Percentiles rank a stretch among this genome's conserved stretches.
Evolutionary conservation across 1,140 invertebrate species (phyloP).

Genomic region (Solenopsis fugax): DNA sequence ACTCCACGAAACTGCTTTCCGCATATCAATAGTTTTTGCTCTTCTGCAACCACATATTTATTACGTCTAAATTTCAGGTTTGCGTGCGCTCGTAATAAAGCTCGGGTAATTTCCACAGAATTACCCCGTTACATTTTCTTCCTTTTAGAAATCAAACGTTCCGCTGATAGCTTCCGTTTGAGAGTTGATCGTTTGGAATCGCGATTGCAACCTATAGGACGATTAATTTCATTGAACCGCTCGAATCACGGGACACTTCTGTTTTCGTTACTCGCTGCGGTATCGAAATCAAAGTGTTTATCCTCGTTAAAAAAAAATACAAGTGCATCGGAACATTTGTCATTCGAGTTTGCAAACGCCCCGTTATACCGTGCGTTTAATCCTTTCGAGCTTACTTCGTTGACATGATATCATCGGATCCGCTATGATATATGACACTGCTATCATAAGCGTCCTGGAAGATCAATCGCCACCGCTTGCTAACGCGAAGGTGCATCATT

Average conservation of each 20-base stretch:
- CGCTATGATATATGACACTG: slow-evolving; percentile 2
- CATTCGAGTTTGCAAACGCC: slow-evolving; percentile 10
- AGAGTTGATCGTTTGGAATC: background rate
- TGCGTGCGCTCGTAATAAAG: slow-evolving; percentile 27
- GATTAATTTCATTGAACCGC: slow-evolving; percentile 9
- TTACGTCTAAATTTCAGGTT: slow-evolving; percentile 46
- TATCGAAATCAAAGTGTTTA: background rate
- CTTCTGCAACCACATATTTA: slow-evolving; percentile 24
- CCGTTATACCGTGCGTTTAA: background rate
- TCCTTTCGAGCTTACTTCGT: slow-evolving; percentile 21
- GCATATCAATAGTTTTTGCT: slow-evolving; percentile 17
- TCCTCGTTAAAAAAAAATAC: background rate
- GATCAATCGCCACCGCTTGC: slow-evolving; percentile 30
- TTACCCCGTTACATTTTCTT: slow-evolving; percentile 8
- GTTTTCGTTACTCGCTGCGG: background rate
- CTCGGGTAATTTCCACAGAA: slow-evolving; percentile 14
- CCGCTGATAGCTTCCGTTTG: background rate
- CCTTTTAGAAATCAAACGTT: background rate
- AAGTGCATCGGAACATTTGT: slow-evolving; percentile 9
- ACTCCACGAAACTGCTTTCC: slow-evolving; percentile 1
- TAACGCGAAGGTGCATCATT: slow-evolving; percentile 26
- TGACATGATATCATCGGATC: slow-evolving; percentile 24
- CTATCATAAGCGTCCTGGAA: background rate
- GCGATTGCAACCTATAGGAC: background rate
- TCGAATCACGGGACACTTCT: background rate